Conservation (phyloP, 2,888 invertebrate species). For the Drosophila ezoana region DNA sequence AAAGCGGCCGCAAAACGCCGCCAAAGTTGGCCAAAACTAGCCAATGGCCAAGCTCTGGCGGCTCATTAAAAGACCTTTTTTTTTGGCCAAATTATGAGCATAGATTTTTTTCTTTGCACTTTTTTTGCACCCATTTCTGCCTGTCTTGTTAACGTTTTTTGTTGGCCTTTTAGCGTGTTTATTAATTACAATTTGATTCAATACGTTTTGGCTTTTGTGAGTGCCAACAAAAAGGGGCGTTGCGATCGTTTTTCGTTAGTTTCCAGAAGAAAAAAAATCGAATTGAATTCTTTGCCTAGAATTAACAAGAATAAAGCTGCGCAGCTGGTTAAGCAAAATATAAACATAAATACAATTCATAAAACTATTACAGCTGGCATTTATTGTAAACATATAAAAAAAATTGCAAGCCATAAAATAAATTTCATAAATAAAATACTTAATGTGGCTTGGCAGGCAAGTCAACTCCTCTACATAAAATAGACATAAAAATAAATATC, state of each 20-base stretch:
- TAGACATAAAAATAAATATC: conserved; percentile 44
- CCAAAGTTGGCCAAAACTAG: conserved; percentile 34
- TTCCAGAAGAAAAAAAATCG: neutral
- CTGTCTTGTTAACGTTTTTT: conserved; percentile 37
- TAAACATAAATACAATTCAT: conserved; percentile 21
- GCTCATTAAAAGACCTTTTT: conserved; percentile 60
- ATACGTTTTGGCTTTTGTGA: conserved; percentile 30
- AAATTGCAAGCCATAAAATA: neutral
- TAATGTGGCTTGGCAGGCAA: conserved; percentile 19
- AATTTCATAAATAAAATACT: conserved; percentile 34
- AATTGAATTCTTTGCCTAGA: conserved; percentile 6
- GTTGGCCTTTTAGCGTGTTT: conserved; percentile 26
- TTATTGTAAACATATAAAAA: conserved; percentile 9
- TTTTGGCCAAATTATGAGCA: conserved; percentile 59
- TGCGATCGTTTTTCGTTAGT: conserved; percentile 9
- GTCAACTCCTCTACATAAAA: conserved; percentile 22
- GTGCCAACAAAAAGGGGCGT: conserved; percentile 29
- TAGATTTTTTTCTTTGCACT: conserved; percentile 12
- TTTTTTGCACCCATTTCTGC: conserved; percentile 17
- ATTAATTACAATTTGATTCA: conserved; percentile 52
- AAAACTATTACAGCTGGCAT: conserved; percentile 25
- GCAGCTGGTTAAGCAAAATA: neutral
- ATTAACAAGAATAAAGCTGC: neutral
- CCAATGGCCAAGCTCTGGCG: conserved; percentile 48
- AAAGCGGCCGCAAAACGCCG: conserved; percentile 50